Conservation (phyloP, 2,888 invertebrate genomes). For the Empis stercorea region DNA sequence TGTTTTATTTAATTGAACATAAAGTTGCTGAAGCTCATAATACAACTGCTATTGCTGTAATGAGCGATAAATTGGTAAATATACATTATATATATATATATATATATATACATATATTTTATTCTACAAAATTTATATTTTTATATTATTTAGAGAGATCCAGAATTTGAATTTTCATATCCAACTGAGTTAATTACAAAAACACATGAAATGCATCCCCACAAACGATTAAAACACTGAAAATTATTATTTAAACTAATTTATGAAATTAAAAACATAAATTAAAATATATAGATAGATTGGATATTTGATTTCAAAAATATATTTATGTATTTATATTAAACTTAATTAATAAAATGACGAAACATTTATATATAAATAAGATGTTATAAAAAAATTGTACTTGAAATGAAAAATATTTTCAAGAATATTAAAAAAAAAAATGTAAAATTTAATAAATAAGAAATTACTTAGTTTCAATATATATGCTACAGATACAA, state of each 20-base stretch:
- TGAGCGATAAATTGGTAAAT: conserved; percentile 43
- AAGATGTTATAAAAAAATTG: too few species aligned
- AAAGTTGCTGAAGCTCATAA: conserved; percentile 84
- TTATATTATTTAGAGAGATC: conserved; percentile 23
- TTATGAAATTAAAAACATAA: too few species aligned
- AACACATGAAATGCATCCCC: background rate
- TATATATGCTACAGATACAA: too few species aligned
- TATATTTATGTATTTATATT: too few species aligned
- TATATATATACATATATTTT: background rate
- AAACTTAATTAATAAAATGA: too few species aligned
- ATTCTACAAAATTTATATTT: background rate
- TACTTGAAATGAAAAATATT: too few species aligned
- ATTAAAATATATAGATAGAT: too few species aligned
- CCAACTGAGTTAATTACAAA: conserved; percentile 29
- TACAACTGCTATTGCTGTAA: conserved; percentile 90
- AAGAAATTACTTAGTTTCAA: too few species aligned
- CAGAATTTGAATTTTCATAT: conserved; percentile 32
- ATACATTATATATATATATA: background rate
- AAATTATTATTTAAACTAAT: background rate
- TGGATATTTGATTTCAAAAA: too few species aligned
- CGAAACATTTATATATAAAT: too few species aligned
- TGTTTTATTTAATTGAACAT: conserved; percentile 96
- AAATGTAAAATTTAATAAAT: too few species aligned
- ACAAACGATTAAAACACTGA: background rate
- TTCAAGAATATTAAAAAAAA: too few species aligned